These are phyloP conservation scores for Colinus virginianus DNA, from an alignment of 2,113 vertebrate genomes.

Conservation along the genomic window DNA sequence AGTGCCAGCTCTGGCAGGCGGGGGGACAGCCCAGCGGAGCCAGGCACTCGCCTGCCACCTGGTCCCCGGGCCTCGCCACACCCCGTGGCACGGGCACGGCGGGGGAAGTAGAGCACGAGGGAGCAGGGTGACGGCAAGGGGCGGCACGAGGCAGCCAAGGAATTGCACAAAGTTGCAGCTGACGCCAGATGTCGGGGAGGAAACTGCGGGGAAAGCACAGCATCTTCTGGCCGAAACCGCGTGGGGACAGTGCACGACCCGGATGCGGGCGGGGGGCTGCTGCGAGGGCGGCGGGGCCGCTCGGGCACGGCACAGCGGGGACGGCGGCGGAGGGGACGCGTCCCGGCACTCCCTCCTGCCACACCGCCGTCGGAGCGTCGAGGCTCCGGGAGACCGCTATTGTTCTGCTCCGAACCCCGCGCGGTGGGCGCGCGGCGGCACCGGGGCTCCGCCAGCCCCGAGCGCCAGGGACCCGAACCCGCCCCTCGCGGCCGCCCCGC, in stretches of 20 bases:
- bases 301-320: accelerated
- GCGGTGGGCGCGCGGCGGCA: neutral
- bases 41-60: neutral
- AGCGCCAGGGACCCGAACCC: neutral
- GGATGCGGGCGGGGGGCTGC: neutral
- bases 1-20: neutral
- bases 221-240: accelerated
- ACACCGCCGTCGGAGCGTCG: neutral
- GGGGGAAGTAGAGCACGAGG: accelerated
- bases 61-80: accelerated
- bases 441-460: neutral
- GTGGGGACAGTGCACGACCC: neutral
- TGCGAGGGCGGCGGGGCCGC: neutral
- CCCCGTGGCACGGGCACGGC: accelerated
- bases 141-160: neutral
- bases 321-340: neutral
- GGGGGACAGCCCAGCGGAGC: neutral
- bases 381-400: neutral
- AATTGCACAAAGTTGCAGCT: slow-evolving; percentile 17
- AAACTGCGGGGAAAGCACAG: neutral
- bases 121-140: neutral
- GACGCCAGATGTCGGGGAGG: neutral
- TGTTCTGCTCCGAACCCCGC: neutral
- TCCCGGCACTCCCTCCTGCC: accelerated
- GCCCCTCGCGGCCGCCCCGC: neutral